Evolutionary conservation across 2,888 invertebrate species (phyloP).

Genomic region (Xylota sylvarum): DNA sequence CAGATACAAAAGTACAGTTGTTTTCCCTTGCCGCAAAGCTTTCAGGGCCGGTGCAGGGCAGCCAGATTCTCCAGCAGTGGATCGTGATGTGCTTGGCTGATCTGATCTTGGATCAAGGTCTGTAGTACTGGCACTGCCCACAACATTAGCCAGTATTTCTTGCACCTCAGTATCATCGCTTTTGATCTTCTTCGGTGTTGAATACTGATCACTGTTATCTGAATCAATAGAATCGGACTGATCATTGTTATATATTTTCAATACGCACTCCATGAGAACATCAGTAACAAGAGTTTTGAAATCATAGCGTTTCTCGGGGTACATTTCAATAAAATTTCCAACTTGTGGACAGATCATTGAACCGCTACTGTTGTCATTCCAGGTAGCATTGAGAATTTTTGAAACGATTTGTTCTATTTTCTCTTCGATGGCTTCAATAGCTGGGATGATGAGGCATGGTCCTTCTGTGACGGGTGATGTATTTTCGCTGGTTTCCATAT

Average conservation of each 20-base stretch:
- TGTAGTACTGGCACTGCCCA: constrained; percentile 76
- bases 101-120: constrained; percentile 63
- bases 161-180: constrained; percentile 85
- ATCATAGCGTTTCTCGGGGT: constrained; percentile 84
- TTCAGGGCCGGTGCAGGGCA: constrained; percentile 78
- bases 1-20: constrained; percentile 82
- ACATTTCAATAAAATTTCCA: constrained; percentile 86
- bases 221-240: constrained; percentile 76
- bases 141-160: constrained; percentile 82
- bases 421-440: constrained; percentile 83
- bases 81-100: constrained; percentile 79
- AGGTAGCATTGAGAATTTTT: constrained; percentile 90
- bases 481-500: constrained; percentile 87
- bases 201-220: constrained; percentile 85
- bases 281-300: constrained; percentile 87
- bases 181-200: constrained; percentile 85
- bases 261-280: constrained; percentile 85
- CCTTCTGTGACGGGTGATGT: constrained; percentile 64
- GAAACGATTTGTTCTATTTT: constrained; percentile 87
- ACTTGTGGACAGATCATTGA: constrained; percentile 87
- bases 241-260: constrained; percentile 84
- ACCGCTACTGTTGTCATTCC: constrained; percentile 88
- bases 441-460: constrained; percentile 58
- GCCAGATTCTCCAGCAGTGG: constrained; percentile 28
- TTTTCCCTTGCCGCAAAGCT: constrained; percentile 79